These are phyloP conservation scores for Melikaiella ostensackeni DNA, from an alignment of 2,888 invertebrate genomes.

Conservation along the genomic window DNA sequence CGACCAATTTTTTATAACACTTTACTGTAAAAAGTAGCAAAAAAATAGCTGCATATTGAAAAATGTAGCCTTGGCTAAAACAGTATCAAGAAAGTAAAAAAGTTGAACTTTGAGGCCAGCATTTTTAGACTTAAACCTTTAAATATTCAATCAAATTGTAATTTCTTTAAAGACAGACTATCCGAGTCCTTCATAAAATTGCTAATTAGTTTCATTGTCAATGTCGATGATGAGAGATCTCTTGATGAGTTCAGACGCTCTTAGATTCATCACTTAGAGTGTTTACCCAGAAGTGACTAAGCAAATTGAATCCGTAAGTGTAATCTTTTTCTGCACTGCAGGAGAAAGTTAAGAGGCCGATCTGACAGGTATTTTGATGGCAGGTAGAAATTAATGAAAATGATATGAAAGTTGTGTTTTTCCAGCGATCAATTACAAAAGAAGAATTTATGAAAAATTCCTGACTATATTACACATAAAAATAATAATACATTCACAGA, in stretches of 20 bases:
- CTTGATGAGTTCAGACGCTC: background rate
- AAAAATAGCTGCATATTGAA: no score
- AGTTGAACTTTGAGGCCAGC: no score
- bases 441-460: background rate
- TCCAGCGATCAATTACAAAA: background rate
- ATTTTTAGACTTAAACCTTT: no score
- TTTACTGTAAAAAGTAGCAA: no score
- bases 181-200: background rate
- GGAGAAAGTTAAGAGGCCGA: slow-evolving; percentile 11
- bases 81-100: no score
- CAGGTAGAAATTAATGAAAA: slow-evolving; percentile 1
- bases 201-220: background rate
- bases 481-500: no score
- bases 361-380: background rate
- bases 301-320: slow-evolving; percentile 11
- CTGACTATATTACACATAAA: no score
- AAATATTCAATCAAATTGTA: no score
- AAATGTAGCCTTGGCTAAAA: no score
- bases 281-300: slow-evolving; percentile 17
- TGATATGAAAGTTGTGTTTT: background rate
- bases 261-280: background rate
- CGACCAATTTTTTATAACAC: no score
- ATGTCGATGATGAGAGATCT: background rate
- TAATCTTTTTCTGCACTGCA: slow-evolving; percentile 15
- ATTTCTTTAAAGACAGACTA: background rate